These are phyloP conservation scores for Variabilichromis moorii DNA, from an alignment of 2,113 vertebrate species.

Conservation along the genomic window DNA sequence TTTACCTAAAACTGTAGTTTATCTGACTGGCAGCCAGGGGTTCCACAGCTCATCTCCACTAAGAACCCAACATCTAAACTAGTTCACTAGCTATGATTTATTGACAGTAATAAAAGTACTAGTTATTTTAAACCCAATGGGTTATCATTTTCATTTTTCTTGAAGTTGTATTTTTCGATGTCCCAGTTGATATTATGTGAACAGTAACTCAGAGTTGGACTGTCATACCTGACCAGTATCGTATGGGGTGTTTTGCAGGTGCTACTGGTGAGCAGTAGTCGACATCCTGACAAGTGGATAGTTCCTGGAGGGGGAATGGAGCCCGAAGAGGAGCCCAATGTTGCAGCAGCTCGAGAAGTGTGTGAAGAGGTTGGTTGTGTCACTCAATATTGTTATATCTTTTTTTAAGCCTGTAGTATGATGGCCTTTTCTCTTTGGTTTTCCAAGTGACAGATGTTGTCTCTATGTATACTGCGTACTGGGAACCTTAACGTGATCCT, in stretches of 20 bases:
- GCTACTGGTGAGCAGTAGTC: constrained; percentile 94
- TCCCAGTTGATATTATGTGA: neutral
- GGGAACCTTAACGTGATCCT: neutral
- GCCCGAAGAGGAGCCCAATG: constrained; percentile 89
- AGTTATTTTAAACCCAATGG: neutral
- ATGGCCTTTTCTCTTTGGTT: neutral
- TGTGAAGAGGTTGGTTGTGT: constrained; percentile 84
- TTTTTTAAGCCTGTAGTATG: neutral
- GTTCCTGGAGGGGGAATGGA: constrained; percentile 98
- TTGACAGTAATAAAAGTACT: neutral
- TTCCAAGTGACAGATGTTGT: neutral
- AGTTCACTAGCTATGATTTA: neutral
- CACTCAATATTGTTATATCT: neutral
- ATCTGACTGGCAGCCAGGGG: neutral
- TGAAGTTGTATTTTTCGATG: neutral
- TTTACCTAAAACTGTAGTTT: neutral
- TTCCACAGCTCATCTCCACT: neutral
- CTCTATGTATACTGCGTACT: neutral
- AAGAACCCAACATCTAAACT: neutral
- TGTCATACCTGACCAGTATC: neutral
- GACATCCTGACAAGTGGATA: constrained; percentile 96
- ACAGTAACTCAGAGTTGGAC: neutral
- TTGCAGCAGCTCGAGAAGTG: constrained; percentile 91
- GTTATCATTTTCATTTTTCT: neutral
- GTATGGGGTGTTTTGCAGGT: constrained; percentile 70